Conservation (phyloP, 1,140 invertebrate genomes). For the Nautilus pompilius region DNA sequence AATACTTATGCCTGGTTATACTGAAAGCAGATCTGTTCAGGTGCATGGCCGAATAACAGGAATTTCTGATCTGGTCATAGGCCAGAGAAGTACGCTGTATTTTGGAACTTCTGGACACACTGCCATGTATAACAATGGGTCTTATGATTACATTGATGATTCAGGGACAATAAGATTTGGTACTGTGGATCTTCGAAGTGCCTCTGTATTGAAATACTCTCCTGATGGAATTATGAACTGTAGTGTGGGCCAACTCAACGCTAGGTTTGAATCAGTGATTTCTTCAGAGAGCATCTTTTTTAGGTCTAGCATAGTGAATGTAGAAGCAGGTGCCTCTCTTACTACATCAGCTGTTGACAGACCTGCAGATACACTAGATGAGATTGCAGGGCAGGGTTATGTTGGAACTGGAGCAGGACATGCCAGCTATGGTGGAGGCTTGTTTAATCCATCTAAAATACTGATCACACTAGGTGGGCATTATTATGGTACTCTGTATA, state of each 20-base stretch:
- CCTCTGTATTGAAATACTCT: conserved; percentile 25
- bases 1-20: conserved; percentile 15
- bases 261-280: conserved; percentile 28
- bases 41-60: conserved; percentile 30
- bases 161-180: conserved; percentile 28
- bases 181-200: conserved; percentile 31
- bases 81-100: conserved; percentile 26
- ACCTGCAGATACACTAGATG: conserved; percentile 26
- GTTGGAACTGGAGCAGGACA: conserved; percentile 31
- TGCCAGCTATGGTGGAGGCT: conserved; percentile 34
- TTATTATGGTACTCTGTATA: conserved; percentile 35
- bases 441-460: conserved; percentile 14
- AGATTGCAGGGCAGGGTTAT: conserved; percentile 17
- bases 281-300: conserved; percentile 35
- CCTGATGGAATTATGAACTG: conserved; percentile 26
- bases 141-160: conserved; percentile 16
- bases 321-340: conserved; percentile 34
- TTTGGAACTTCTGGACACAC: conserved; percentile 30
- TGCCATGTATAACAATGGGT: conserved; percentile 20
- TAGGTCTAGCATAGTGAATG: conserved; percentile 23
- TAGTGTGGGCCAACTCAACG: conserved; percentile 27
- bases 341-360: conserved; percentile 31
- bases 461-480: conserved; percentile 16
- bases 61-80: conserved; percentile 25
- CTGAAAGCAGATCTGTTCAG: conserved; percentile 23